Base-by-base conservation (phyloP, 2,113 vertebrate species). In the Maylandia zebra region DNA sequence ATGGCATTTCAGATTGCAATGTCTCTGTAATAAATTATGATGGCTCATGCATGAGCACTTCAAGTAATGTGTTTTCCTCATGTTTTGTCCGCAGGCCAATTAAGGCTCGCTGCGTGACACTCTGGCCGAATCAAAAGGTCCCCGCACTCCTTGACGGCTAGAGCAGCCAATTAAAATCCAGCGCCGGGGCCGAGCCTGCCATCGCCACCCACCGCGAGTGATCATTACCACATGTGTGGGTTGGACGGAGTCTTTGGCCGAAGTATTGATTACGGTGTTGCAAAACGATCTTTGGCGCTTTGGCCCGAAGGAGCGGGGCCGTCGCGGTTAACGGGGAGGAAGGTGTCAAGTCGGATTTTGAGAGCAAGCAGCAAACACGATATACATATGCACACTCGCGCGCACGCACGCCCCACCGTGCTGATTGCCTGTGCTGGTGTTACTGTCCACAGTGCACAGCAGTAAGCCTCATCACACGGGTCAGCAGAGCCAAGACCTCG, bases 101-200 rank as follows among this genome's bases (percentile, higher is more conserved):
- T 93, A 92, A 89, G 38, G 64, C 87, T 88, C 59, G 8, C 81
- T 27, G 82, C 76, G 71, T 86, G 82, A 85, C 85, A 87, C 86
- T 91, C 87, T 24, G 82, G 83, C 82, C 85, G 17, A 89, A 90
- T 94, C 88, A 92, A 92, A 92, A 91, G 86, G 91, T 90, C 61
- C 82, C 89, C 22, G 61, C 85, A 38, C 83, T 88, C 48, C 53
- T 83, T 52, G 74, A 83, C 74, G 27, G 92, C 82, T 53, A 32
- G 71, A 89, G 79, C 59, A 88, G 55, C 87, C 95, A 91, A 94
- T 94, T 93, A 90, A 88, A 91, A 78, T 50, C 64, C 32, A 4
- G 81, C 5, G 6, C 76, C 9, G 6, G 4, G 43, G 38, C 86
- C 61, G 83, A 74, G 88, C 55, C 74, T n/a, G 71, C 48, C 10